Evolutionary conservation across 2,113 vertebrate genomes (phyloP), one percentile per base, ranked within the genome.

Genomic region (Chloroceryle aenea): DNA sequence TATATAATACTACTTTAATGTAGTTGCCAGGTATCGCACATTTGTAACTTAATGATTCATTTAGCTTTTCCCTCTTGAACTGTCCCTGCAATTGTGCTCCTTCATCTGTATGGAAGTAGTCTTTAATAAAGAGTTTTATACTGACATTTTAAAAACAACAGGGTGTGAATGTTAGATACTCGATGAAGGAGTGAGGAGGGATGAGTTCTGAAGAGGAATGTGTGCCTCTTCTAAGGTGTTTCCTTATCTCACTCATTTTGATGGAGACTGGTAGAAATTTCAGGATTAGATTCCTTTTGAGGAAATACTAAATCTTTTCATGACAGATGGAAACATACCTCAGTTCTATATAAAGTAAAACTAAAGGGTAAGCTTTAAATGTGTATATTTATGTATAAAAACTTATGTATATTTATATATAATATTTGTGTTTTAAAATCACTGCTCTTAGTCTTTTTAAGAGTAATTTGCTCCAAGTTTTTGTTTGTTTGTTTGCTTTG

Each of bases 21-120:
- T 50, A 66, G 16, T 58, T 88, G 27, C 45, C 76, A 18, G 48
- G 27, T 82, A 50, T 71, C 19, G 45, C 50, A 23, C 23, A 9
- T 89, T 89, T 86, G 10, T 79, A 62, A 69, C 66, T 71, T 68
- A 55, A 32, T 61, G 75, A 30, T 93, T 93, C 34, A 59, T 86
- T 90, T 38, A 80, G n/a, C 47, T 89, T 62, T 82, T 96, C 30
- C 83, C 7, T 13, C 62, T 73, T 77, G 27, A 87, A 19, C 16
- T 27, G 14, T 74, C 30, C 4, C 56, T 34, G 69, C 16, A 61
- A 14, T 77, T 96, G 32, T 79, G 42, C 30, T 79, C 21, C 25
- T 90, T 84, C 62, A 22, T 85, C 36, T 85, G 1, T 72, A 14
- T 72, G 45, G 96, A 87, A 95, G 55, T n/a, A 45, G 26, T 66